Evolutionary conservation across 2,888 invertebrate genomes (phyloP), one percentile per base, ranked within the genome.

Genomic region (Xiphydria camelus): DNA sequence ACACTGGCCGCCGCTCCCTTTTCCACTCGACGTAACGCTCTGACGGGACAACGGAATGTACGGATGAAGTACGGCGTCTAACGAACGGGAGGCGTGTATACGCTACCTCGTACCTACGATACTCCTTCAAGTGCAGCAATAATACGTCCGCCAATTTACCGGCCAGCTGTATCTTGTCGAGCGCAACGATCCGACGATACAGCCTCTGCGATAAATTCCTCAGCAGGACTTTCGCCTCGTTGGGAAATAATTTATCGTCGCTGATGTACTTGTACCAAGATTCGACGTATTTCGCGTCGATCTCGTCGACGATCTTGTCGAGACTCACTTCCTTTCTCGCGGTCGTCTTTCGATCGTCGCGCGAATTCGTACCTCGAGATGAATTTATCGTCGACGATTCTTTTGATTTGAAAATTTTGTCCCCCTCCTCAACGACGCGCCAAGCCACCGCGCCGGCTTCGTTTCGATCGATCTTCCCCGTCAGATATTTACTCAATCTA

Each of bases 121-220:
- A 86, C 60, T 86, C 86, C 57, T 84, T 85, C 12, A 85, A 70
- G 62, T 86, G 86, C 35, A 79, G 79, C 17, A 82, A 75, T 31
- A 83, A 70, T 41, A 86, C 76, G 36, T 82, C 80, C 14, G 82
- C 70, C 31, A 75, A 45, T 20, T 77, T 78, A 49, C 79, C 75
- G 7, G 73, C 57, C 23, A 80, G 53, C 45, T 71, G 70, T 34
- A 75, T 66, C 45, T 75, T 73, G 49, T 78, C 76, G 26, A 79
- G 67, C 44, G 70, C 56, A 29, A 68, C 52, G 45, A 77, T 60
- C 46, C 77, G 71, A 41, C 72, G 65, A 15, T 73, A 62, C 15
- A 80, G 55, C 50, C 75, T 73, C 25, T 63, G 63, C 26, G 79
- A 65, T 45, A 78, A 65, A 39, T 74, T 73, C 51, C 73, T 76